phyloP scores from a whole-genome alignment of 2,888 invertebrate genomes.

The Philereme transversata region DNA sequence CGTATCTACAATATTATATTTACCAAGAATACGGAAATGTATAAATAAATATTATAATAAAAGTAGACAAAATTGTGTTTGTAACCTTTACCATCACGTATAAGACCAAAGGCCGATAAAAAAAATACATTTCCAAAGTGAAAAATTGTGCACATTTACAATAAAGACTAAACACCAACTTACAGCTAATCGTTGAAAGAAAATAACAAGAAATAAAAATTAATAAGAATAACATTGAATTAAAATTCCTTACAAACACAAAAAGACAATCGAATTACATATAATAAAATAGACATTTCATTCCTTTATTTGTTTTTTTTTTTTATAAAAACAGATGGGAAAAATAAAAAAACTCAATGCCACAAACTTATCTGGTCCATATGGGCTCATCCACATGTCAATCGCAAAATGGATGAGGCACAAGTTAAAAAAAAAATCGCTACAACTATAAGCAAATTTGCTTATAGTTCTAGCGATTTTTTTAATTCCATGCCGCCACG shows the following conservation, averaged over 20 bases:
- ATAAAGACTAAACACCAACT: constrained; percentile 34
- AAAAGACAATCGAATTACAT: constrained; percentile 39
- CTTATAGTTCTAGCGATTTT: too few species aligned
- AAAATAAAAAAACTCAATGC: too few species aligned
- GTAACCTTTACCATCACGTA: constrained; percentile 7
- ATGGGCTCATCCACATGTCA: too few species aligned
- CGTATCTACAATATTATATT: too few species aligned
- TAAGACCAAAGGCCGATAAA: not conserved
- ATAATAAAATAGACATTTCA: constrained; percentile 11
- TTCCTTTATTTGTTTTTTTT: too few species aligned
- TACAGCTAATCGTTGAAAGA: constrained; percentile 35
- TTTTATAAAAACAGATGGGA: too few species aligned
- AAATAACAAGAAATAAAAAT: constrained; percentile 48
- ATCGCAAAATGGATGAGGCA: too few species aligned
- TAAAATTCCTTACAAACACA: constrained; percentile 49
- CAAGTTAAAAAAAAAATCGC: too few species aligned
- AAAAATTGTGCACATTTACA: constrained; percentile 25
- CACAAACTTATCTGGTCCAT: too few species aligned
- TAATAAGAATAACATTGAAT: constrained; percentile 52
- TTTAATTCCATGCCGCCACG: too few species aligned
- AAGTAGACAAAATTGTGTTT: not conserved
- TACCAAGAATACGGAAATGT: too few species aligned
- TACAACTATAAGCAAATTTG: too few species aligned
- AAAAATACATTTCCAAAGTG: constrained; percentile 6
- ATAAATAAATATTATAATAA: not conserved